A percentile compares a stretch with the other conserved stretches of the same genome.
Conservation (phyloP, 2,888 invertebrate species). For the Philopedon plagiatum region DNA sequence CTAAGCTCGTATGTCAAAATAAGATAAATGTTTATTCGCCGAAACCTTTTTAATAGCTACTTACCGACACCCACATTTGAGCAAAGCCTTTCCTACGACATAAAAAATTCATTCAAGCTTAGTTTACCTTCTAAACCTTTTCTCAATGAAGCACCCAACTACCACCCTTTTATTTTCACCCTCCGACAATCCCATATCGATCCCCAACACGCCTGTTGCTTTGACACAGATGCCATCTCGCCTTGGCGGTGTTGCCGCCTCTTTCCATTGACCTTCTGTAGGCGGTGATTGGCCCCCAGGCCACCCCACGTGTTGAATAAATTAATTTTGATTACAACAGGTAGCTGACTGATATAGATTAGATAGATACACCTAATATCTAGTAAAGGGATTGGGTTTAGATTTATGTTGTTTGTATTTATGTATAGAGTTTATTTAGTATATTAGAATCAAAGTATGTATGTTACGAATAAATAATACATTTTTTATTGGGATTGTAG, state of each 20-base stretch:
- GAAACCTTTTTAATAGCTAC: not conserved
- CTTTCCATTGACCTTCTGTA: conserved; percentile 38
- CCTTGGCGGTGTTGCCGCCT: conserved; percentile 30
- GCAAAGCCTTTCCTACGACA: not conserved
- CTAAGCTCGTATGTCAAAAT: not conserved
- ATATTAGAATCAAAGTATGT: too few species aligned
- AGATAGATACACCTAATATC: conserved; percentile 5
- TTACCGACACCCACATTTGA: not conserved
- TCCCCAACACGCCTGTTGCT: conserved; percentile 38
- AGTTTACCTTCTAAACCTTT: not conserved
- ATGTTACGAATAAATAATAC: too few species aligned
- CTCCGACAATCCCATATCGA: conserved; percentile 28
- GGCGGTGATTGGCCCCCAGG: conserved; percentile 20
- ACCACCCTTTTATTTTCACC: conserved; percentile 15
- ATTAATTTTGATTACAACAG: conserved; percentile 39
- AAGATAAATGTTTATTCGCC: not conserved
- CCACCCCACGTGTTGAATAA: conserved; percentile 45
- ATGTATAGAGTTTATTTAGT: not conserved
- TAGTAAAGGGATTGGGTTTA: not conserved
- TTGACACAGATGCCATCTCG: conserved; percentile 32
- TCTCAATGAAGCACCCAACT: conserved; percentile 4
- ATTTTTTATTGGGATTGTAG: too few species aligned
- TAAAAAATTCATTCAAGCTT: not conserved
- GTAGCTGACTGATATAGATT: conserved; percentile 14
- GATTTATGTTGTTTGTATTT: conserved; percentile 10